Evolutionary conservation across 2,113 vertebrate species (phyloP).

Genomic region (Gambusia affinis): DNA sequence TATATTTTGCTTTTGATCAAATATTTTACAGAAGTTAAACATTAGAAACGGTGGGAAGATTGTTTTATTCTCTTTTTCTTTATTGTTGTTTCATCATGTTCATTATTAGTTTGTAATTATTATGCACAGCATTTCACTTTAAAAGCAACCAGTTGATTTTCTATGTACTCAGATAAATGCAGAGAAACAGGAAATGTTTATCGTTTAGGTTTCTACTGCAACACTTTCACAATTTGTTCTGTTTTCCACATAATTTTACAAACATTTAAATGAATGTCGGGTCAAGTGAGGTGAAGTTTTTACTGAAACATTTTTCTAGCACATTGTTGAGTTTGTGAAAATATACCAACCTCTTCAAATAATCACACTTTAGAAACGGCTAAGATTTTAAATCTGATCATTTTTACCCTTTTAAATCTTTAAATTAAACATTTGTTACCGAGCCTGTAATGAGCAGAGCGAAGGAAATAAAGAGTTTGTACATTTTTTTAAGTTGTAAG

Average conservation of each 20-base stretch:
- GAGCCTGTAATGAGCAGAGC: too few relatives aligned
- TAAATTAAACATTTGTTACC: too few relatives aligned
- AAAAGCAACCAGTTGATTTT: slow-evolving; percentile 16
- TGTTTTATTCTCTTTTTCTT: neutral
- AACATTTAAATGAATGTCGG: slow-evolving; percentile 1
- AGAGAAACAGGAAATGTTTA: neutral
- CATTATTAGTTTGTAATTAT: slow-evolving; percentile 32
- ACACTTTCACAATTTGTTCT: too few relatives aligned
- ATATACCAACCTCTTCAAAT: too few relatives aligned
- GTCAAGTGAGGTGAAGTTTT: slow-evolving; percentile 27
- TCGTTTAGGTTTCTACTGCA: too few relatives aligned
- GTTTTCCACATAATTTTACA: neutral
- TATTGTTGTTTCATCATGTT: slow-evolving; percentile 7
- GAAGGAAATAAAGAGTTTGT: too few relatives aligned
- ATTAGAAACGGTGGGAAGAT: neutral
- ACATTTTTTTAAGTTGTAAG: too few relatives aligned
- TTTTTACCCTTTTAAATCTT: too few relatives aligned
- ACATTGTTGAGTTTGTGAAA: too few relatives aligned
- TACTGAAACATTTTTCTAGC: slow-evolving; percentile 31
- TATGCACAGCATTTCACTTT: slow-evolving; percentile 57
- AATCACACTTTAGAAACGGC: too few relatives aligned
- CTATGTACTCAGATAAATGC: slow-evolving; percentile 21
- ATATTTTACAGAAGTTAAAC: neutral
- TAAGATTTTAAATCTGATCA: too few relatives aligned
- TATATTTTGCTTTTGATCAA: neutral